These are phyloP conservation scores for Rhodophaea formosa DNA, from an alignment of 2,888 invertebrate species.

Conservation along the genomic window DNA sequence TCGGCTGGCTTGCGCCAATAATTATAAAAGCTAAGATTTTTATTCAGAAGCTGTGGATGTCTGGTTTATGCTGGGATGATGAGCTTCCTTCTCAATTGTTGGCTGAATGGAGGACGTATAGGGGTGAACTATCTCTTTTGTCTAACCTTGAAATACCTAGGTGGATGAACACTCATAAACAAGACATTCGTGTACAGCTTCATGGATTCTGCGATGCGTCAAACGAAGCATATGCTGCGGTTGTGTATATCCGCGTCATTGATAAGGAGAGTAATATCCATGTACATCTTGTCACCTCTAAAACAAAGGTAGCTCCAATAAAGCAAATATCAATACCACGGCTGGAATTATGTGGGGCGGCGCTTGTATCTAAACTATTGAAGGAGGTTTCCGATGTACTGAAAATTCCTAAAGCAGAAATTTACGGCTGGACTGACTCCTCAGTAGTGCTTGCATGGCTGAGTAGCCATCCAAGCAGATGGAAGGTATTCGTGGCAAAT, in stretches of 20 bases:
- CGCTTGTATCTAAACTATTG: slow-evolving; percentile 26
- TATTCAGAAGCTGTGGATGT: no score
- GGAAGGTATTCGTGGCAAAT: slow-evolving; percentile 20
- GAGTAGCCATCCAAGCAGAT: slow-evolving; percentile 12
- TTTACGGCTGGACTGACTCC: slow-evolving; percentile 29
- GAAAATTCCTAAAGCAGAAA: slow-evolving; percentile 19
- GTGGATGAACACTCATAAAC: background rate
- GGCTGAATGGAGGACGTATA: background rate
- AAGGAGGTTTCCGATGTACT: slow-evolving; percentile 21
- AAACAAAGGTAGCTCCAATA: slow-evolving; percentile 20
- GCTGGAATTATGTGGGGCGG: no score
- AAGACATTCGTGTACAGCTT: slow-evolving; percentile 13
- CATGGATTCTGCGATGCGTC: slow-evolving; percentile 32
- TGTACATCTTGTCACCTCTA: slow-evolving; percentile 16
- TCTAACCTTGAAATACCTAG: background rate
- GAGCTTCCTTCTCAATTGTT: background rate
- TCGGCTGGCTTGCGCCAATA: slow-evolving; percentile 17
- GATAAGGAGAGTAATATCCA: background rate
- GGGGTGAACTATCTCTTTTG: background rate
- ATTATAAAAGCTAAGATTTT: slow-evolving; percentile 10
- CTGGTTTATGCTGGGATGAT: slow-evolving; percentile 7
- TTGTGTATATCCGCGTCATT: no score
- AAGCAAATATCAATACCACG: slow-evolving; percentile 25
- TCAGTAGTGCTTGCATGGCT: slow-evolving; percentile 29
- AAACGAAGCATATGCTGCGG: background rate